phyloP scores from a whole-genome alignment of 2,113 vertebrate genomes.

The Dendrocopos noguchii region DNA sequence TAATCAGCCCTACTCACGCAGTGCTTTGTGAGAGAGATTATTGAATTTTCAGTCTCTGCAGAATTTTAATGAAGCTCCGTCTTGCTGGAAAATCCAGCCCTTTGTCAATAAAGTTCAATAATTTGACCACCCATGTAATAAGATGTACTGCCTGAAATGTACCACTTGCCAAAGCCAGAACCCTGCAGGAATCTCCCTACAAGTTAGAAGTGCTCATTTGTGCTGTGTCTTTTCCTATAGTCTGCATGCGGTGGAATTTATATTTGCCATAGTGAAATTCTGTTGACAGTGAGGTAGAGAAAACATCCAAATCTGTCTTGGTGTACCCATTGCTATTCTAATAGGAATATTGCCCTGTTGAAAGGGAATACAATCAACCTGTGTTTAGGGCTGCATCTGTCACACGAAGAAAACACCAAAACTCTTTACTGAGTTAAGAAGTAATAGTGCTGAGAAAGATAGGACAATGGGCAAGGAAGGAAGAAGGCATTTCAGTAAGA shows the following conservation, averaged over 20 bases:
- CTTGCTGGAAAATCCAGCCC: conserved; percentile 81
- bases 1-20: conserved; percentile 86
- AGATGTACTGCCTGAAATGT: conserved; percentile 84
- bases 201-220: conserved; percentile 47
- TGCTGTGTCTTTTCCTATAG: conserved; percentile 23
- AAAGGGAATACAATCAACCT: background rate
- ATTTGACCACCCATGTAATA: conserved; percentile 89
- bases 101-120: conserved; percentile 90
- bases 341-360: background rate
- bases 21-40: conserved; percentile 85
- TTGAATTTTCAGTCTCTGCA: conserved; percentile 88
- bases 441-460: background rate
- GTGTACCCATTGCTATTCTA: background rate
- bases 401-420: background rate
- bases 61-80: conserved; percentile 90
- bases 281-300: background rate
- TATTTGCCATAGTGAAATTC: conserved; percentile 14
- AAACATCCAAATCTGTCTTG: background rate
- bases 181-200: conserved; percentile 44
- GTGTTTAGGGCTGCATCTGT: background rate
- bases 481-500: background rate
- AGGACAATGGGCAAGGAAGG: background rate
- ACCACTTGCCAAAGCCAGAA: conserved; percentile 71
- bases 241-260: background rate
- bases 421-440: background rate